Base-by-base conservation (phyloP, 1,140 invertebrate genomes). In the Gryllus bimaculatus region DNA sequence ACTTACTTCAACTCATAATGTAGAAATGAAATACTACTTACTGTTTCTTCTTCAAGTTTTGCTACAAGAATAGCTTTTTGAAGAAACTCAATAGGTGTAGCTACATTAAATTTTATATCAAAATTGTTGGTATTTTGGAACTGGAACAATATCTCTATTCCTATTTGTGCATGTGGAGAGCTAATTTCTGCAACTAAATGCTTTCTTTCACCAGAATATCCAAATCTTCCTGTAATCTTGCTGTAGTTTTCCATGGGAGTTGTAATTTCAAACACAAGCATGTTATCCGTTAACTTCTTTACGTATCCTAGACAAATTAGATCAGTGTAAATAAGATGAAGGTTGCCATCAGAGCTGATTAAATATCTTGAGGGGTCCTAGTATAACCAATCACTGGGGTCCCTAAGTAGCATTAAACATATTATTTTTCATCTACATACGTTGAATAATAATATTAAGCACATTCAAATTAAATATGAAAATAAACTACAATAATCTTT, bases 171-270 rank as follows among this genome's bases (percentile, higher is more conserved):
- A 39, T 88, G 86, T 0, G 92, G 90, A 1, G 90, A 90, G 21
- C 89, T 86, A 0, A 94, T 84, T 84, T 93, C 89, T 0, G 92
- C 92, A 1, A 94, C 91, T 0, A 92, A 85, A 83, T 94, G 92
- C 77, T 88, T 87, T 75, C 93, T 89, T 48, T 86, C 86, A 76
- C 93, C 92, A 5, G 91, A 91, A 47, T 93, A 87, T 20, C 92
- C 92, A 82, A 94, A 91, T 47, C 90, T 86, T n/a, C 89, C 92
- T 1, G 86, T 87, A 12, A 92, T 87, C 7, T 86, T 88, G 0
- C 89, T 86, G 80, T 91, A 90, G 77, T 90, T 90, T 78, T 92
- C 89, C 39, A 91, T 85, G 0, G 92, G 92, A 5, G 92, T 93
- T 3, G 91, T 93, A 0, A 94, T 86, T 82, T 93, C 93, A 8